These are phyloP conservation scores for Rhyacichthys aspro DNA, from an alignment of 2,797 vertebrate genomes.

Conservation along the genomic window DNA sequence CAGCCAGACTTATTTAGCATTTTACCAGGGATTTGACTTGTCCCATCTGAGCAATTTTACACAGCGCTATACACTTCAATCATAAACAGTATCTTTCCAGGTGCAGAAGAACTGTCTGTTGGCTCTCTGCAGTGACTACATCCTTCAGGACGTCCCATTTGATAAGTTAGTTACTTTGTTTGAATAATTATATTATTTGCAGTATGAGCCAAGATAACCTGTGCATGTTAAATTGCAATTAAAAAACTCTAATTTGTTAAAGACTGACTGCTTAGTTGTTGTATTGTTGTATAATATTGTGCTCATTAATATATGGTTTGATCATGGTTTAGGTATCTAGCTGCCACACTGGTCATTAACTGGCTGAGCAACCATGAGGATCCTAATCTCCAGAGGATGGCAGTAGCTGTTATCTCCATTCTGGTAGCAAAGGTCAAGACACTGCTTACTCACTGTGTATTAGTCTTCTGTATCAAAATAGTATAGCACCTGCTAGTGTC, in stretches of 20 bases:
- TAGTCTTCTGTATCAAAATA: slow-evolving; percentile 29
- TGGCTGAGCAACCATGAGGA: slow-evolving; percentile 92
- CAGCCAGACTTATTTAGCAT: neutral
- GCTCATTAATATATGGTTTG: slow-evolving; percentile 24
- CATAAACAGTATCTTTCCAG: slow-evolving; percentile 66
- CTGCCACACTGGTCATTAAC: slow-evolving; percentile 92
- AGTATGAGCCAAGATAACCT: slow-evolving; percentile 36
- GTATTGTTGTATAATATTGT: slow-evolving; percentile 35
- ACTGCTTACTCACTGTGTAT: slow-evolving; percentile 34
- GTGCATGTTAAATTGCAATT: slow-evolving; percentile 8
- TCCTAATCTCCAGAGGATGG: slow-evolving; percentile 91
- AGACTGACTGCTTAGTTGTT: slow-evolving; percentile 11
- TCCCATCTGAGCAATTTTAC: neutral
- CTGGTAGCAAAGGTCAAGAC: slow-evolving; percentile 90
- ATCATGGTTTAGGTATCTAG: slow-evolving; percentile 85
- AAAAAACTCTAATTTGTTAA: slow-evolving; percentile 11
- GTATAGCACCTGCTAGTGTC: slow-evolving; percentile 31
- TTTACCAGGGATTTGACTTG: too few relatives aligned
- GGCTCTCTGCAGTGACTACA: slow-evolving; percentile 91
- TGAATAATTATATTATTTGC: slow-evolving; percentile 5
- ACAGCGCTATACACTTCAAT: neutral
- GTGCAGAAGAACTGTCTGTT: slow-evolving; percentile 95
- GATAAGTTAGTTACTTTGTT: slow-evolving; percentile 84
- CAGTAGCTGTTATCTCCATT: slow-evolving; percentile 92
- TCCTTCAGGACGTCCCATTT: slow-evolving; percentile 94